Conservation (phyloP, 2,113 vertebrate species). For the Clupea harengus region DNA sequence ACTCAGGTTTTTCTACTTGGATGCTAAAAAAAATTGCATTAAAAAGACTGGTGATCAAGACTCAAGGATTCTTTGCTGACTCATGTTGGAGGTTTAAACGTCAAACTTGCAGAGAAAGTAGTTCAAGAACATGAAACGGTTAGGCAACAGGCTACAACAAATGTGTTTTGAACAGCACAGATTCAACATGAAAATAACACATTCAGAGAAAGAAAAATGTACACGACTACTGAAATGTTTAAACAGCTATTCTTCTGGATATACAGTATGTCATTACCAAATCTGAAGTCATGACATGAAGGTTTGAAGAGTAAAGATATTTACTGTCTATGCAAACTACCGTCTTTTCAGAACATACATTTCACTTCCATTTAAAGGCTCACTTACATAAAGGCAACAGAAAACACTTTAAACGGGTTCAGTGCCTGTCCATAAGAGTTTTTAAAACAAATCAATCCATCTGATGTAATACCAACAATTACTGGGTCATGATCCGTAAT, state of each 20-base stretch:
- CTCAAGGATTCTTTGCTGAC: not conserved
- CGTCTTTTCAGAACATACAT: not conserved
- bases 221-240: not conserved
- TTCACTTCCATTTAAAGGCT: too few species aligned
- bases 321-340: not conserved
- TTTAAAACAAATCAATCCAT: not conserved
- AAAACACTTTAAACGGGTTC: not conserved
- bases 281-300: not conserved
- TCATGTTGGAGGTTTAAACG: not conserved
- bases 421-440: not conserved
- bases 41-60: too few species aligned
- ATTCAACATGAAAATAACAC: not conserved
- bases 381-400: too few species aligned
- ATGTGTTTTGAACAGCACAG: not conserved
- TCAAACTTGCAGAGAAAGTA: not conserved
- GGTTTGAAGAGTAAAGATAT: not conserved
- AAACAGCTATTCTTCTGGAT: not conserved
- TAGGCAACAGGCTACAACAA: not conserved
- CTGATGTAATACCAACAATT: not conserved
- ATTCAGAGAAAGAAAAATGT: not conserved
- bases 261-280: not conserved
- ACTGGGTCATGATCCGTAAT: not conserved
- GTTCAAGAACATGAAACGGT: not conserved
- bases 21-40: too few species aligned
- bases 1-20: too few species aligned